Base-by-base conservation (phyloP, 2,888 invertebrate species). In the Eueremaeus valkanovi region DNA sequence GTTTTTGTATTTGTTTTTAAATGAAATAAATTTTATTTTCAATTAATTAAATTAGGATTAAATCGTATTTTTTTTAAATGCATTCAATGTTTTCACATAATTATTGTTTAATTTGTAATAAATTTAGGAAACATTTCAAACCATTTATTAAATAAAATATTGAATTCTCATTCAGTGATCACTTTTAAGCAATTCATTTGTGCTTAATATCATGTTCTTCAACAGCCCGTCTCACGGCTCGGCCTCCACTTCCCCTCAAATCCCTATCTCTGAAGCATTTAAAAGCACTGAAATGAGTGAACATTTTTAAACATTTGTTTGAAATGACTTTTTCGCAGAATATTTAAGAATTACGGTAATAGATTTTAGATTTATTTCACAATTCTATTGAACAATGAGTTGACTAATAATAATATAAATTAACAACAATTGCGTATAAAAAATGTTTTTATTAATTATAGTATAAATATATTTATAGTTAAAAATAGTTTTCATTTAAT, bases 11-110 rank as follows among this genome's bases (percentile, higher is more conserved):
- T 27, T 16, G 16, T 58, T 58, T 27, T 18, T 58, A 29, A 3
- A 21, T 58, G 24, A 31, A 58, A 58, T 29, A 21, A 29, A 58
- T 58, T 58, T 58, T 58, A 58, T 58, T 58, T 58, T 58, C 11
- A 31, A 58, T 58, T 29, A 11, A 3, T 55, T 11, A 58, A 31
- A 58, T 29, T 58, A 58, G 31, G 49, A 49, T n/a, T 49, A 21
- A 49, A 49, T 49, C 21, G n/a, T 8, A 49, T 49, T 49, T 58
- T 58, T 27, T 58, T 27, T 11, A 31, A 3, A 58, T 58, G 24
- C 16, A 6, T 51, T 6, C 24, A 58, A 27, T 2, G 5, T 8
- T 29, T 58, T 58, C 29, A 27, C 29, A 21, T 21, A 58, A 29
- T 58, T 18, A 29, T 58, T 58, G 58, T 58, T 58, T 16, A 58